Base-by-base conservation (phyloP, 2,888 invertebrate genomes). In the Papilio elwesi region DNA sequence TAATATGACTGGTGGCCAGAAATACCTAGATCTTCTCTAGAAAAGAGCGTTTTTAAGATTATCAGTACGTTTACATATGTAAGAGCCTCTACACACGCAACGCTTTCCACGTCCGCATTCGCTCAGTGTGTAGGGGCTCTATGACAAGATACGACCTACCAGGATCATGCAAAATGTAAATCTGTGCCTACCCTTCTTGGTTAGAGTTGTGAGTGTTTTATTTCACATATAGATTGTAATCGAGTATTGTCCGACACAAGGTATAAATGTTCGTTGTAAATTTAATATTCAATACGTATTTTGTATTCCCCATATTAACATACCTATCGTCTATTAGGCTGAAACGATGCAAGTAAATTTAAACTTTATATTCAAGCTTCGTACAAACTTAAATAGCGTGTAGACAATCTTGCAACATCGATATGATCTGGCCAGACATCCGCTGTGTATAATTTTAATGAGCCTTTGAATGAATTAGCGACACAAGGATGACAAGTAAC, bases 261-360 rank as follows among this genome's bases (percentile, higher is more conserved):
- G 38, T 38, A 57, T 38, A 38, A 57, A 57, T 38, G 26, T 12
- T 36, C 55, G 13, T 57, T 13, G 38, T 13, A 38, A 57, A 57
- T n/a, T 57, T 57, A 38, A 8, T 57, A 57, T 57, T 57, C 57
- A 57, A 57, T 57, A 38, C 57, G 57, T 57, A 57, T 38, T 38
- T 16, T 36, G 55, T 57, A 57, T 57, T 57, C 55, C 7, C 12
- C 55, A 38, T 57, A 57, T 57, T 13, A 57, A 57, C 57, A 38
- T 57, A 55, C 8, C 36, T 57, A 57, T 38, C 36, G 57, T 12
- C 12, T 55, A 55, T 55, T 55, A 55, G 26, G 5, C 26, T 57
- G 26, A 1, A 57, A 13, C 13, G 36, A 3, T 57, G 13, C 38
- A 57, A 57, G 57, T 9, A 57, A 57, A 57, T 38, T 13, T 57